Evolutionary conservation across 2,113 vertebrate species (phyloP), one percentile per base, ranked within the genome.

Genomic region (Lipophrys pholis): DNA sequence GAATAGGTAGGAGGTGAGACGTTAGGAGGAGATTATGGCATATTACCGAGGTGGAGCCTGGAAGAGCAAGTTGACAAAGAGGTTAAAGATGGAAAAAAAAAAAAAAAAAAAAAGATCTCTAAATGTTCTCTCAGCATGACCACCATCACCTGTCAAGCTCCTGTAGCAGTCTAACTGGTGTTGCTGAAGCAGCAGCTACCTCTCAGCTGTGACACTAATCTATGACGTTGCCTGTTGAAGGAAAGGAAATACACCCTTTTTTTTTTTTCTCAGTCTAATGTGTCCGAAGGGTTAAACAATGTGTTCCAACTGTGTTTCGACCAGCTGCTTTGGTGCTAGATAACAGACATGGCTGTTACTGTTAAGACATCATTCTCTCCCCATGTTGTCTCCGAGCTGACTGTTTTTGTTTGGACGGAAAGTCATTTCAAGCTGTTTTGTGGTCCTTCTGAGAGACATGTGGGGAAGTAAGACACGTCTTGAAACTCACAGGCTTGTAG

Each of bases 141-240:
- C 66, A 56, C 56, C 45, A 8, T 2, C 11, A 38, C 36, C 45
- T 75, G 56, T 49, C 45, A 41, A 21, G n/a, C 59, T 51, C 65
- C 59, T 41, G 40, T n/a, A 5, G 6, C 48, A 50, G 52, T 59
- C 62, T 84, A 76, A 59, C 79, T 76, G 81, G 52, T 40, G 64
- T 12, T 70, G 72, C 70, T 81, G 81, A 76, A 53, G 53, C 75
- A 72, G 35, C 48, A 6, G 38, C 50, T 12, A 3, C 51, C 15
- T 61, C 40, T 8, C 0, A 8, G 49, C 48, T 40, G 39, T 50
- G 69, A 55, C 21, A 16, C 3, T 1, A 9, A 30, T 30, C 36
- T 36, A 12, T 8, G 1, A 61, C 40, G 59, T 41, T 54, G 11
- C 35, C 45, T 35, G 21, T 14, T 38, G 55, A 52, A n/a, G 6